Base-by-base conservation (phyloP, 2,113 vertebrate species). In the rat (Rattus norvegicus) region DNA sequence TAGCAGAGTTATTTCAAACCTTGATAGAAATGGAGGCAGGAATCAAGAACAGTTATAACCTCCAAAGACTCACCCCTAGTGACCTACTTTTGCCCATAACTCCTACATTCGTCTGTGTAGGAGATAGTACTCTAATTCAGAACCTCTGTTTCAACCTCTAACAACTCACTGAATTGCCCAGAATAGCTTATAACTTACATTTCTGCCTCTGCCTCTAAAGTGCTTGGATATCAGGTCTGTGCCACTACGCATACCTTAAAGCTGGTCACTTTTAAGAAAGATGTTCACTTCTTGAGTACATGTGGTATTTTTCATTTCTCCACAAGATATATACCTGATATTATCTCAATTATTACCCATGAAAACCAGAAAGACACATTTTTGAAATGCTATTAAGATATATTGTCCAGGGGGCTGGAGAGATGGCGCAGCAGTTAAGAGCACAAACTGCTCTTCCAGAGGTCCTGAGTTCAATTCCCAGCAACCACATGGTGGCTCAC, bases 191-290 rank as follows among this genome's bases (percentile, higher is more conserved):
- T 16, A 63, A 76, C 6, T 65, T 73, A n/a, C 43, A 22, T 30
- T 52, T 28, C 33, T 76, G 6, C 33, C 49, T 61, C 70, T 86
- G 81, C 12, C 33, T 86, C 56, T 8, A 43, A 69, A 36, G 30
- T 87, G 43, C 43, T 87, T 19, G 11, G 22, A n/a, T 13, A 61
- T 11, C 54, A 63, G 14, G 56, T 28, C 20, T 49, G 70, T 7
- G 43, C 56, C 30, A 92, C 20, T 14, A 76, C 39, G 9, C 69
- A 16, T n/a, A 43, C 3, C 5, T 69, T 90, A 26, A 73, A 63
- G 47, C 49, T 26, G 14, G 49, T 88, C 49, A 90, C 33, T 87
- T 93, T 93, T n/a, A 95, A 90, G 84, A 92, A 83, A 92, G 56
- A 30, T 87, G 20, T 52, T 92, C 33, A 85, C 81, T 88, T 94